Evolutionary conservation across 37 sponge, comb jelly and placozoan species (phyloP), one percentile per base, ranked within the genome.

Genomic region (Axinella damicornis): DNA sequence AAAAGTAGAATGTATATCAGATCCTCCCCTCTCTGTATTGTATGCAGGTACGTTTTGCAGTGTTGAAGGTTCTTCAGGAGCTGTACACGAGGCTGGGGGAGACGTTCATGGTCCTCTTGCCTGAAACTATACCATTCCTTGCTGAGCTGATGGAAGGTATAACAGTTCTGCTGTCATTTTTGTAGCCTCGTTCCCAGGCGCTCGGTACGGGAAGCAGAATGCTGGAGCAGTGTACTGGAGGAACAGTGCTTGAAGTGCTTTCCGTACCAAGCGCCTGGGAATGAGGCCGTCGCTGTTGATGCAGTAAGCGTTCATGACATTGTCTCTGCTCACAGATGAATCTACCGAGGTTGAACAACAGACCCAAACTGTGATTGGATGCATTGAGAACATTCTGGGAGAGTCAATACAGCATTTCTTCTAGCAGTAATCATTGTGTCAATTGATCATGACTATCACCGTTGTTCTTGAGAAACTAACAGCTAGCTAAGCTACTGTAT

Each of bases 141-240:
- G 89, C 97, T 18, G 99, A 99, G 56, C 90, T 96, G 5, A 70
- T 99, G 82, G 99, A 99, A 88, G 98, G 96, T 96, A 76, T 46
- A 25, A 72, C 22, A 34, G 53, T 53, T 52, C 55, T 27, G 27
- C 41, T 24, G 55, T 36, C 55, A 13, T 46, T 35, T 74, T 53
- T n/a, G n/a, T n/a, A n/a, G n/a, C n/a, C n/a, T n/a, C n/a, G n/a
- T n/a, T n/a, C n/a, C n/a, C n/a, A n/a, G n/a, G n/a, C n/a, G n/a
- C n/a, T n/a, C n/a, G n/a, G n/a, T n/a, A n/a, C n/a, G n/a, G n/a
- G n/a, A n/a, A n/a, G n/a, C n/a, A n/a, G n/a, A n/a, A n/a, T n/a
- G n/a, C n/a, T n/a, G n/a, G n/a, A n/a, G n/a, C n/a, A n/a, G n/a
- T n/a, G n/a, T n/a, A n/a, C n/a, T n/a, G n/a, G n/a, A n/a, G n/a